phyloP scores from a whole-genome alignment of 2,888 invertebrate species.

The Gymnoscelis rufifasciata region DNA sequence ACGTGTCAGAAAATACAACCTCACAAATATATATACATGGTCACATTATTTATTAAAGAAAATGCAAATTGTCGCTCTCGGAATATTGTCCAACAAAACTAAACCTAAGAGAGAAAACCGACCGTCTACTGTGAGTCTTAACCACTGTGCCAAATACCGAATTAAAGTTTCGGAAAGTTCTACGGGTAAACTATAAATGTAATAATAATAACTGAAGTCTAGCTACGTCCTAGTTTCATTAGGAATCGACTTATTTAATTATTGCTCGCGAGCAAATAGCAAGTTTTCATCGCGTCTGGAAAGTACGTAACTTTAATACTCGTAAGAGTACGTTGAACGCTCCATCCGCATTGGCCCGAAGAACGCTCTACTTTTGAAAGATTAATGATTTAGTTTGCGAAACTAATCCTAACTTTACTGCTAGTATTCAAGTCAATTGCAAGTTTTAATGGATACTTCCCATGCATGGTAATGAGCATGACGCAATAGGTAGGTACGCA shows the following conservation, averaged over 20 bases:
- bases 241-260: not conserved
- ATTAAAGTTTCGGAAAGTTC: no score
- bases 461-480: conserved; percentile 45
- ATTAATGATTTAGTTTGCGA: conserved; percentile 62
- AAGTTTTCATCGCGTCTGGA: conserved; percentile 6
- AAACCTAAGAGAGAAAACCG: no score
- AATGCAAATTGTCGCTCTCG: no score
- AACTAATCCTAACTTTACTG: conserved; percentile 58
- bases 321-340: not conserved
- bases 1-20: no score
- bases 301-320: conserved; percentile 1
- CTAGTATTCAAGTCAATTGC: conserved; percentile 51
- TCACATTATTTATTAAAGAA: no score
- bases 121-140: no score
- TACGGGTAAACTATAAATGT: no score
- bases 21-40: no score
- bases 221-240: not conserved
- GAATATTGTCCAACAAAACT: no score
- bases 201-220: no score
- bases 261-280: conserved; percentile 2
- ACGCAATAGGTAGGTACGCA: conserved; percentile 26
- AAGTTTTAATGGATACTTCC: conserved; percentile 65
- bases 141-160: no score
- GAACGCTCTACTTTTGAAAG: conserved; percentile 42
- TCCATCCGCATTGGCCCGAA: conserved; percentile 18